Evolutionary conservation across 1,140 invertebrate species (phyloP).

Genomic region (Sitophilus oryzae): DNA sequence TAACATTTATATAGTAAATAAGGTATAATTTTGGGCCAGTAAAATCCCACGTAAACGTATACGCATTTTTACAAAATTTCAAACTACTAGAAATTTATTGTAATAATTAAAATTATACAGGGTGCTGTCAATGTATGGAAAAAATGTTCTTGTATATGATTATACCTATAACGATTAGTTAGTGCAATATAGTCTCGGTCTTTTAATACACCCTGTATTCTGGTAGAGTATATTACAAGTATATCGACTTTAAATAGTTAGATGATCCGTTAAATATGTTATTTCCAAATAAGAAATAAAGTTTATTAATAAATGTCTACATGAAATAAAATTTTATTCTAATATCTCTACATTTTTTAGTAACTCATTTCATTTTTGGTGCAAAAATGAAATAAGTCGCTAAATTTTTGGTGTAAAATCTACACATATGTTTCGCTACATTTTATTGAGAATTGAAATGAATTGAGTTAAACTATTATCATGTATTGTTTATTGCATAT

Average conservation of each 20-base stretch:
- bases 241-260: too few species aligned
- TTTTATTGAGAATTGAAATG: neutral
- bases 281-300: too few species aligned
- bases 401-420: too few species aligned
- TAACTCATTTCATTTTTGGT: too few species aligned
- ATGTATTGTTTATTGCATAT: conserved; percentile 9
- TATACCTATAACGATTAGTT: neutral
- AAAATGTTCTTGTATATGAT: neutral
- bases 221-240: too few species aligned
- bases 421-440: neutral
- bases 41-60: neutral
- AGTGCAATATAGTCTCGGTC: neutral
- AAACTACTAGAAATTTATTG: too few species aligned
- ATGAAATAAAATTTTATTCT: too few species aligned
- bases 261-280: too few species aligned
- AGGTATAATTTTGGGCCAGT: conserved; percentile 5
- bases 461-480: conserved; percentile 11
- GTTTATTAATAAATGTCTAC: too few species aligned
- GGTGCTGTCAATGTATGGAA: neutral
- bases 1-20: neutral
- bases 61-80: conserved; percentile 5
- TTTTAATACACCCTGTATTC: neutral
- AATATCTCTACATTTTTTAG: too few species aligned
- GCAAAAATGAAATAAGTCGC: too few species aligned
- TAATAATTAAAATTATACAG: conserved; percentile 4